Evolutionary conservation across 1,140 invertebrate species (phyloP), one percentile per base, ranked within the genome.

Genomic region (Sinonovacula constricta): DNA sequence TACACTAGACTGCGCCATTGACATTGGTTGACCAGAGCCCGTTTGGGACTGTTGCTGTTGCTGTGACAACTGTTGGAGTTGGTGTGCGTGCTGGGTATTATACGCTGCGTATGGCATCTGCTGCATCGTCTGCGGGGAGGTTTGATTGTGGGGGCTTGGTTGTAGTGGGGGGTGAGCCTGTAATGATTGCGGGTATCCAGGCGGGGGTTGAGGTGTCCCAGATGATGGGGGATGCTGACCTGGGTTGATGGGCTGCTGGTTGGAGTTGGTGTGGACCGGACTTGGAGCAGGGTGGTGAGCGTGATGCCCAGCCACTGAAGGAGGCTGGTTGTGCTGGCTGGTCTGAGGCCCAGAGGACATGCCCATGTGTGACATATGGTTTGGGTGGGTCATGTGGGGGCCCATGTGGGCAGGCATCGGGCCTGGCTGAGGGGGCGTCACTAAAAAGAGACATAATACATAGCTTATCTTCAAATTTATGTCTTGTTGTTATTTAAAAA

Each of bases 351-450:
- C 63, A 28, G n/a, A n/a, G n/a, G n/a, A n/a, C n/a, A n/a, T 33
- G 39, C 5, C 15, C 62, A n/a, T 15, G 39, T 72, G 45, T 49
- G 28, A 31, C 51, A n/a, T 30, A 30, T 70, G 65, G 14, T 65
- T 51, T n/a, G 51, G 77, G 31, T 72, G 77, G 22, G 28, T 39
- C 3, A 30, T 28, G 14, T 63, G 49, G 62, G 51, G 72, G 54
- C 72, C 53, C 74, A 83, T 81, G 59, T 83, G 81, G 39, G 81
- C 75, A 30, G 82, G 82, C 70, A 81, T 65, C 30, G 75, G 65
- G 5, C 62, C 62, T 22, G 31, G 66, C 49, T 78, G 74, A 36
- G 57, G n/a, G n/a, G n/a, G n/a, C n/a, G n/a, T 56, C 31, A 67
- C 65, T 66, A 51, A 18, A 63, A 60, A 28, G 53, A 59, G 15